Evolutionary conservation across 2,888 invertebrate genomes (phyloP).

Genomic region (Hoplodrina blanda): DNA sequence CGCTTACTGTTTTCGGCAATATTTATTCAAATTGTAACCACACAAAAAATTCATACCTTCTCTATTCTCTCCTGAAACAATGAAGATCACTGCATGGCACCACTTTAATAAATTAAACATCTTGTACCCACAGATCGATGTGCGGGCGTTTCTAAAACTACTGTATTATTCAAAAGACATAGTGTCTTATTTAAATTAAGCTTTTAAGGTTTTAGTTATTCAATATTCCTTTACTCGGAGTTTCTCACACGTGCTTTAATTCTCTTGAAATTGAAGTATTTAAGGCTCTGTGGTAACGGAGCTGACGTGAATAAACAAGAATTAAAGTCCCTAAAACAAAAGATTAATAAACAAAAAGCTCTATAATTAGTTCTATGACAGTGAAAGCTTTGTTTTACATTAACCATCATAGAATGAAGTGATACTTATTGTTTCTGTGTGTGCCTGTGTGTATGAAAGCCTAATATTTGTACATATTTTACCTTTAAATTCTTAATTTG

Average conservation of each 20-base stretch:
- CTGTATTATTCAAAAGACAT: conserved; percentile 78
- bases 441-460: too few species aligned
- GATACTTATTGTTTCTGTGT: too few species aligned
- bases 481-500: too few species aligned
- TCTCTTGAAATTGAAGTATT: conserved; percentile 22
- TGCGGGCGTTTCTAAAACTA: conserved; percentile 68
- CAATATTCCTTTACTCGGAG: conserved; percentile 72
- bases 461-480: too few species aligned
- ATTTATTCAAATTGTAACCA: background rate
- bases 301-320: too few species aligned
- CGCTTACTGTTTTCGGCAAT: background rate
- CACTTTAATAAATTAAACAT: conserved; percentile 65
- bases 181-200: conserved; percentile 79
- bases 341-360: too few species aligned
- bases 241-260: conserved; percentile 63
- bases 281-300: background rate
- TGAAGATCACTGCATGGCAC: conserved; percentile 17
- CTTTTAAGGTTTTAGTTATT: conserved; percentile 73
- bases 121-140: conserved; percentile 66
- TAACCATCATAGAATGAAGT: too few species aligned
- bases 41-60: background rate
- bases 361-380: too few species aligned
- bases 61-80: background rate
- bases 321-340: too few species aligned
- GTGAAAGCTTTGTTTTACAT: too few species aligned